Conservation (phyloP, 2,113 vertebrate species). For the Poeciliopsis retropinna region DNA sequence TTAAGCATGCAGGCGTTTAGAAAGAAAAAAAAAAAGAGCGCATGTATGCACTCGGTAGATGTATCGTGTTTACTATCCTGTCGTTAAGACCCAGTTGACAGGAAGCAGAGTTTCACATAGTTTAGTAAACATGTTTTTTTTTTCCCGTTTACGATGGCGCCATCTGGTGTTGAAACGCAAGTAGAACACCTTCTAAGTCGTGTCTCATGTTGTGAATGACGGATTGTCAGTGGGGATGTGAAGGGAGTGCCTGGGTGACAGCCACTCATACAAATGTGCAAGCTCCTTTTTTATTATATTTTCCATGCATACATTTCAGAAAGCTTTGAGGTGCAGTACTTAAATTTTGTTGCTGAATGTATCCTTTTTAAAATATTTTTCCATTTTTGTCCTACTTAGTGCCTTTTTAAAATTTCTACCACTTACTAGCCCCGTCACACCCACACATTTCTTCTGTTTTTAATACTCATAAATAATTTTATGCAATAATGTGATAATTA, state of each 20-base stretch:
- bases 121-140: neutral
- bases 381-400: no score
- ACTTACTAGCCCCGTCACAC: no score
- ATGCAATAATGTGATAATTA: no score
- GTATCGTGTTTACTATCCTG: neutral
- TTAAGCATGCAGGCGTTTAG: neutral
- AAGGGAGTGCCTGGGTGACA: neutral
- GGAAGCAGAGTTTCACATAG: neutral
- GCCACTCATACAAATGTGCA: neutral
- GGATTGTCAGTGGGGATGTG: neutral
- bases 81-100: neutral
- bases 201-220: neutral
- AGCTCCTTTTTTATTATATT: no score
- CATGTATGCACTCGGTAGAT: neutral
- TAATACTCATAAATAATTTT: no score
- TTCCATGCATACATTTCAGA: no score
- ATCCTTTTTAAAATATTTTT: no score
- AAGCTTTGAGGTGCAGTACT: no score
- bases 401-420: no score
- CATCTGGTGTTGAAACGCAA: constrained; percentile 29
- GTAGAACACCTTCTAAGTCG: constrained; percentile 42
- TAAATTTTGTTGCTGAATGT: no score
- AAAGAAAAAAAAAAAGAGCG: no score
- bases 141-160: constrained; percentile 45
- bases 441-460: no score